Evolutionary conservation across 1,140 invertebrate genomes (phyloP), one percentile per base, ranked within the genome.

Genomic region (Drepana arcuata): DNA sequence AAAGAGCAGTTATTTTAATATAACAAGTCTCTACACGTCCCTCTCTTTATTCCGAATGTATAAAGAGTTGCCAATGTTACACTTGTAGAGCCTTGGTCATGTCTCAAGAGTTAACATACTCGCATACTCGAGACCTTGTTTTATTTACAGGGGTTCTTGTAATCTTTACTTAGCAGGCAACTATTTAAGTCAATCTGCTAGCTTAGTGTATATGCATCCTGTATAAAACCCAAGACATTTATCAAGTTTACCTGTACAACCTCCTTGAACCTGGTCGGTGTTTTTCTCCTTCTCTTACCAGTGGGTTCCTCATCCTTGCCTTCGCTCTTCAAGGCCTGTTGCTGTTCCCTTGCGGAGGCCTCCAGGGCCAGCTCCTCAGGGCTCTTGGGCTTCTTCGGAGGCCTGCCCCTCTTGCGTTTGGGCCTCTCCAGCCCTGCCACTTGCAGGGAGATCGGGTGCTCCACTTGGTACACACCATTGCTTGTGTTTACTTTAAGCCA

Each of bases 351-450:
- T 31, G 44, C 42, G 2, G 52, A 35, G 0, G 50, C 36, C 23
- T 67, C 51, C 40, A 77, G 58, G 16, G 68, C 62, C 34, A 71
- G 35, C 27, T 84, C 77, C 28, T 74, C 65, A 9, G 84, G 75
- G 13, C 59, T 46, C 75, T 90, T 90, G 1, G 84, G 79, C 16
- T 89, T 90, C 80, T 91, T 92, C 1, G 88, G 87, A 2, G 90
- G 91, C 34, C 91, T 74, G 3, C 91, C 91, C 32, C 90, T 70
- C 73, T 91, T 92, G 39, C 87, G 72, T 62, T 85, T 87, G 2
- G 89, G 89, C 51, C 86, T 89, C 21, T 87, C 86, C 24, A 90
- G 66, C 0, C 89, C 90, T 49, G 88, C 86, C 35, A 89, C 87
- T 83, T 73, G 65, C 1, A 84, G 49, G 1, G 73, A 48, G 13